phyloP scores from a whole-genome alignment of 2,888 invertebrate species.

The Megastigmus dorsalis region DNA sequence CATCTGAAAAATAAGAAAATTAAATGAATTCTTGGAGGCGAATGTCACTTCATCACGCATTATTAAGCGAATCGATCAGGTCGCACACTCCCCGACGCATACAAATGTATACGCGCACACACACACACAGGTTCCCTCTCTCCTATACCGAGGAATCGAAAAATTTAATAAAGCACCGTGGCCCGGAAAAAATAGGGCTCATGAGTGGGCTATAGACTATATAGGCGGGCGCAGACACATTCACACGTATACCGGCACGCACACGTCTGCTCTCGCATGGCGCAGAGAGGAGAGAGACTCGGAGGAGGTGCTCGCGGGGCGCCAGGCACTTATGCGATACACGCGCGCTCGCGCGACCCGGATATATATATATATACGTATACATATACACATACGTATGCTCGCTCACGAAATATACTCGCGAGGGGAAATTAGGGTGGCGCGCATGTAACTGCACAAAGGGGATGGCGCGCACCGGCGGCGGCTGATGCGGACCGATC shows the following conservation, averaged over 20 bases:
- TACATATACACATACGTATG: too few relatives aligned
- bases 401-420: not conserved
- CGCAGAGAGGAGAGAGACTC: too few relatives aligned
- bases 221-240: not conserved
- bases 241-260: not conserved
- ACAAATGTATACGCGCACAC: not conserved
- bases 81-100: not conserved
- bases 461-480: slow-evolving; percentile 51
- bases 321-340: too few relatives aligned
- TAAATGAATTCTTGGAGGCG: slow-evolving; percentile 6
- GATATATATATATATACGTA: too few relatives aligned
- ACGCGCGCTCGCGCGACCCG: too few relatives aligned
- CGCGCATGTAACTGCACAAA: slow-evolving; percentile 54
- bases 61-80: slow-evolving; percentile 26
- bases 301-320: too few relatives aligned
- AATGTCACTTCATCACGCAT: slow-evolving; percentile 36
- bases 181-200: slow-evolving; percentile 25
- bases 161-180: slow-evolving; percentile 31
- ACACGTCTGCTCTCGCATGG: too few relatives aligned
- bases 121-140: not conserved
- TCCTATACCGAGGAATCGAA: slow-evolving; percentile 11
- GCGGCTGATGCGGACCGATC: slow-evolving; percentile 25
- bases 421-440: slow-evolving; percentile 57
- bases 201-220: slow-evolving; percentile 5
- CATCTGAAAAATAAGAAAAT: slow-evolving; percentile 28